phyloP scores from a whole-genome alignment of 2,797 vertebrate genomes.

The Arnoldichthys spilopterus region DNA sequence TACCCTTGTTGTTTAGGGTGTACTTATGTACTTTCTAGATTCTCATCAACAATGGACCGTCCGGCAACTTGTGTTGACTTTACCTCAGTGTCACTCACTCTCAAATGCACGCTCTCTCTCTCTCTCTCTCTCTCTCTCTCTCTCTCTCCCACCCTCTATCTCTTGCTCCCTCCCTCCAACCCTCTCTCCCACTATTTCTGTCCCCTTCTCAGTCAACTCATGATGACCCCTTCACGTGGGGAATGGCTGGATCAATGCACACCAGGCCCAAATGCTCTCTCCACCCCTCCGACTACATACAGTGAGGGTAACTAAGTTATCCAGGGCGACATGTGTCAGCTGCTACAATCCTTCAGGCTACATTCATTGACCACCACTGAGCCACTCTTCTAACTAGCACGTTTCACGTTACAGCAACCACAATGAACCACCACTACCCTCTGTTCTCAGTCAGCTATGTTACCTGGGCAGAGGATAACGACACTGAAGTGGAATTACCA shows the following conservation, averaged over 20 bases:
- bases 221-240: slow-evolving; percentile 49
- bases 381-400: slow-evolving; percentile 43
- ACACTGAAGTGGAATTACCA: background rate
- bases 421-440: background rate
- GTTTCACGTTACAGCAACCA: slow-evolving; percentile 14
- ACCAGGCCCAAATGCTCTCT: slow-evolving; percentile 36
- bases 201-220: slow-evolving; percentile 34
- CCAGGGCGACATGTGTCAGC: slow-evolving; percentile 21
- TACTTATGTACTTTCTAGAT: background rate
- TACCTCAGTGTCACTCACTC: slow-evolving; percentile 62
- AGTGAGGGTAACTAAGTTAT: slow-evolving; percentile 23
- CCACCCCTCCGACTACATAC: background rate
- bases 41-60: background rate
- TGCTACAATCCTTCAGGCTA: slow-evolving; percentile 28
- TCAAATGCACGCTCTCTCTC: background rate
- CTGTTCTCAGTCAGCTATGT: too few species aligned
- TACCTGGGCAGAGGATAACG: background rate
- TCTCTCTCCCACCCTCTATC: slow-evolving; percentile 7
- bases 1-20: background rate
- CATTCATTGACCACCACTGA: background rate
- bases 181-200: background rate
- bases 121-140: slow-evolving; percentile 27
- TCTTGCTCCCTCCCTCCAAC: background rate
- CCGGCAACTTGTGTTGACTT: slow-evolving; percentile 52
- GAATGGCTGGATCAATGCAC: slow-evolving; percentile 58